Base-by-base conservation (phyloP, 1,140 invertebrate genomes). In the Globodera rostochiensis region DNA sequence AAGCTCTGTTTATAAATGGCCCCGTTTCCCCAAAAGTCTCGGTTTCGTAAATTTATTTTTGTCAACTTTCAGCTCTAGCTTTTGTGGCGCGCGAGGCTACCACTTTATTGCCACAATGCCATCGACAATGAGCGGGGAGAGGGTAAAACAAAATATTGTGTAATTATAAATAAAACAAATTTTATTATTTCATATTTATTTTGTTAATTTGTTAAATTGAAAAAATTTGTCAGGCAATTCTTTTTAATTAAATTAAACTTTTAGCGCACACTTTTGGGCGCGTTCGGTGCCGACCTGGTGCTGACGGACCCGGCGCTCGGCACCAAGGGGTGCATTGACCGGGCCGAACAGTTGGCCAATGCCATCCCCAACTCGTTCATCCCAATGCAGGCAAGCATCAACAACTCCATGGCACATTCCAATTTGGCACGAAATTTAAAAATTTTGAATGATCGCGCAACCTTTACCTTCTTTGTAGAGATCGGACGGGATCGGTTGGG, bases 51-150 rank as follows among this genome's bases (percentile, higher is more conserved):
- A 36, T 36, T 36, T 36, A 60, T 15, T 19, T 60, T 60, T 60
- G 11, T 15, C 19, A 3, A 7, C 7, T 3, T 78, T 78, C 4
- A 60, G 85, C 86, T 9, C 71, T 86, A 66, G 85, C 85, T 11
- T 82, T 87, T 80, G 84, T 83, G 5, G 78, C 83, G 80, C 84
- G 13, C 47, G 87, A 82, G 25, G 90, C 87, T 70, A 88, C 86
- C 11, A 91, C 73, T 85, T 89, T 46, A 90, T 91, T 73, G 82
- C 91, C 21, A 87, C 88, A 11, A 91, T 92, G 91, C 91, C 91
- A n/a, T 86, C 90, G 21, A 90, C 86, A 81, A 91, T 91, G 90
- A 86, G 84, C 36, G 73, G 47, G 21, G 84, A 84, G 76, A 70
- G 81, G 80, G 88, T 78, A 69, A 50, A 46, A 36, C 36, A 1